These are phyloP conservation scores for Caenorhabditis sp. DNA, from an alignment of 2,888 invertebrate genomes.

Conservation along the genomic window DNA sequence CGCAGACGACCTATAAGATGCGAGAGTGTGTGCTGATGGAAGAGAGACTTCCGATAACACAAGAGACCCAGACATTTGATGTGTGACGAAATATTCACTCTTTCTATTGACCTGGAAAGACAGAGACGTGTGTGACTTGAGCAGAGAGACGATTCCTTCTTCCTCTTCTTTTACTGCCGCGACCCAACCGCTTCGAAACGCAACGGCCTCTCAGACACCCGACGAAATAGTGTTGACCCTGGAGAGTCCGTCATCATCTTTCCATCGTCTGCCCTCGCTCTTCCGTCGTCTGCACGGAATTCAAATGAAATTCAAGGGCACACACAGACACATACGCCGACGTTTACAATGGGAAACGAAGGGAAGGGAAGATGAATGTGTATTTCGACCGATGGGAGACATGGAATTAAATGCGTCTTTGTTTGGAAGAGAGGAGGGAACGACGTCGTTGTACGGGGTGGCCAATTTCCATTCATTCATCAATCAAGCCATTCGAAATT, in stretches of 20 bases:
- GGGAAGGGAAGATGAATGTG: conserved; percentile 46
- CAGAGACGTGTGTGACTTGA: conserved; percentile 22
- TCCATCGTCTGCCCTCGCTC: conserved; percentile 1
- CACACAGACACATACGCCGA: conserved; percentile 24
- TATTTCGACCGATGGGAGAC: conserved; percentile 26
- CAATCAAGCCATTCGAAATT: conserved; percentile 30
- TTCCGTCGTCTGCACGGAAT: conserved; percentile 41
- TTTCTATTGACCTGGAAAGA: conserved; percentile 33
- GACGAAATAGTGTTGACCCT: conserved; percentile 22
- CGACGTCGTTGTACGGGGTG: conserved; percentile 13
- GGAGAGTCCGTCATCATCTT: conserved; percentile 9
- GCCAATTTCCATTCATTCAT: conserved; percentile 53
- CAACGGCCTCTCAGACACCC: conserved; percentile 21
- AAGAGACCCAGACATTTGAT: conserved; percentile 9
- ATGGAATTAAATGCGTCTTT: conserved; percentile 54
- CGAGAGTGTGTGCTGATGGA: background rate
- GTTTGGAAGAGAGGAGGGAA: conserved; percentile 30
- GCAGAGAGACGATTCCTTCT: conserved; percentile 6
- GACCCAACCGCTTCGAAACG: conserved; percentile 32
- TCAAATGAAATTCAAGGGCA: conserved; percentile 60
- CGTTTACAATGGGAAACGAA: conserved; percentile 40
- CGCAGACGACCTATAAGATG: conserved; percentile 2
- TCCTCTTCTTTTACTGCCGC: conserved; percentile 19
- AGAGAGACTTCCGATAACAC: conserved; percentile 11
- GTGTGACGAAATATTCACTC: conserved; percentile 6